phyloP scores from a whole-genome alignment of 2,797 vertebrate genomes.

The Rhynchonycteris naso region DNA sequence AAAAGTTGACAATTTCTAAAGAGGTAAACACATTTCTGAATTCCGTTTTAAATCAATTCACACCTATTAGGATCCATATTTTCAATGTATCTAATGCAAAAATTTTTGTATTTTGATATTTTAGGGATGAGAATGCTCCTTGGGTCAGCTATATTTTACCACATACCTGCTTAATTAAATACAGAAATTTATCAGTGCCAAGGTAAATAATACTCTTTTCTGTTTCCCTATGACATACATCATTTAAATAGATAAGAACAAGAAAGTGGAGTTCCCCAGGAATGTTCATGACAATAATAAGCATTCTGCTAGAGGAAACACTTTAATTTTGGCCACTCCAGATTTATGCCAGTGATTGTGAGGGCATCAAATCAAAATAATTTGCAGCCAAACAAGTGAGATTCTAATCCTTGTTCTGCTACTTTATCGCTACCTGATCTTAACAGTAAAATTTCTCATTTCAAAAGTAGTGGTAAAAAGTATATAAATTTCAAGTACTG shows the following conservation, averaged over 20 bases:
- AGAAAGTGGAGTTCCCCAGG: background rate
- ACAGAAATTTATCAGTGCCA: background rate
- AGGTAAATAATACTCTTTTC: background rate
- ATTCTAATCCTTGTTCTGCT: background rate
- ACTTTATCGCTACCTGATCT: background rate
- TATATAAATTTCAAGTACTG: background rate
- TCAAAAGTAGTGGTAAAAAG: background rate
- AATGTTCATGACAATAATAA: background rate
- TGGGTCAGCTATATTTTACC: background rate
- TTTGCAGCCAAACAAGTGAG: background rate
- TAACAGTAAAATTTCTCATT: background rate
- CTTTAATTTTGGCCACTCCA: background rate
- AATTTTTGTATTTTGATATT: slow-evolving; percentile 1
- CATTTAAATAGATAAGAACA: background rate
- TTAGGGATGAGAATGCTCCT: background rate
- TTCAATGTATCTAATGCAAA: background rate
- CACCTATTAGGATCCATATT: background rate
- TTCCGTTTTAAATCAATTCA: slow-evolving; percentile 28
- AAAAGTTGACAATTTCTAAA: slow-evolving; percentile 21
- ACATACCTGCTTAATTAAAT: background rate
- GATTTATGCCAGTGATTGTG: background rate
- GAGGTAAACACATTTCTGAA: background rate
- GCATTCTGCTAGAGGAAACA: background rate
- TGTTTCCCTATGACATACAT: background rate
- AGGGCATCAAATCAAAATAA: background rate